phyloP scores from a whole-genome alignment of 2,113 vertebrate genomes.

The Muntiacus muntjak region DNA sequence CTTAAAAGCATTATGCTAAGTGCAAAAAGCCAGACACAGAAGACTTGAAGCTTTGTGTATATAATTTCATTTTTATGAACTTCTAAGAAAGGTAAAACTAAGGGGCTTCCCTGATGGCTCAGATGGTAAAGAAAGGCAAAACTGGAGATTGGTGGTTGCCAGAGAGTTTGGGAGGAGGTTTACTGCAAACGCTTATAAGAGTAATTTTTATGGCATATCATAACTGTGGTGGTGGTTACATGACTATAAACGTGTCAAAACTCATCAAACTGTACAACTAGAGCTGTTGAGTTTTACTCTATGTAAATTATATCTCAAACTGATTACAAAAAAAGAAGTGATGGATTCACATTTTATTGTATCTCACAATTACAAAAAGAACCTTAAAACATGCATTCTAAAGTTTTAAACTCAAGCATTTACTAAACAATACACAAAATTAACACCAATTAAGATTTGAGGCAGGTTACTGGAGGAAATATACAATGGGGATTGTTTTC shows the following conservation, averaged over 20 bases:
- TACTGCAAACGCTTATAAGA: background rate
- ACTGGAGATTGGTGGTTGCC: background rate
- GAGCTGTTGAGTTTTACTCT: background rate
- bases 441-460: conserved; percentile 6
- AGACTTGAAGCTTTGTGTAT: background rate
- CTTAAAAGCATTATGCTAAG: conserved; percentile 9
- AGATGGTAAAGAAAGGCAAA: background rate
- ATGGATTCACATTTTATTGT: conserved; percentile 3
- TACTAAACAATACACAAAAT: background rate
- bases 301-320: background rate
- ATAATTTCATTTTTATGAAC: background rate
- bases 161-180: background rate
- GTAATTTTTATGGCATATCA: background rate
- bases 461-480: background rate
- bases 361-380: conserved; percentile 5
- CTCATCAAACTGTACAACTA: background rate
- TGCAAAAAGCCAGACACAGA: conserved; percentile 19
- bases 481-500: background rate
- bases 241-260: background rate
- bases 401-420: conserved; percentile 42
- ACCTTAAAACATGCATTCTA: conserved; percentile 7
- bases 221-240: background rate
- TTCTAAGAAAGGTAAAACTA: background rate
- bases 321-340: conserved; percentile 1
- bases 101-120: no score